Base-by-base conservation (phyloP, 2,113 vertebrate species). In the Upupa epops region DNA sequence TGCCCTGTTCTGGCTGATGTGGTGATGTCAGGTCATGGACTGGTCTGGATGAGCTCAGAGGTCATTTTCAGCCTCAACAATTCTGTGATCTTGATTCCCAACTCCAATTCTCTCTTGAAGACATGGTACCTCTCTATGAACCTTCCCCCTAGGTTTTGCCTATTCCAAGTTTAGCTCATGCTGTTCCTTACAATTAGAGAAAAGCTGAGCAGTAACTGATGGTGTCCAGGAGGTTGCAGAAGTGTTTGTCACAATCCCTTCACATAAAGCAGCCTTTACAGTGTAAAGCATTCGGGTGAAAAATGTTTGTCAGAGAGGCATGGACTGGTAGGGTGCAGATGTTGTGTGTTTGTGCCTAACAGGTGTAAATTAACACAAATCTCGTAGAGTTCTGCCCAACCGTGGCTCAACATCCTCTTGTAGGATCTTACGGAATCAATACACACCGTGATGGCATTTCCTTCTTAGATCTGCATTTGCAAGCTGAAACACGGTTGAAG, bases 71-170 rank as follows among this genome's bases (percentile, higher is more conserved):
- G n/a, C n/a, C n/a, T n/a, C n/a, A n/a, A n/a, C n/a, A n/a, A n/a
- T n/a, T n/a, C n/a, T n/a, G n/a, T n/a, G n/a, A n/a, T n/a, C n/a
- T n/a, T n/a, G 3, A 5, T 64, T 83, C 24, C 25, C 1, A 8
- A 0, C 5, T 82, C 58, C 24, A 12, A 6, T 60, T 94, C 82
- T 49, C 11, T 49, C 32, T 72, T 55, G 24, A 66, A 29, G 10
- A 2, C 2, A 1, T 64, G 2, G 3, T 5, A 6, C 29, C 12
- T 4, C 25, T 58, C 22, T 13, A 14, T 54, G n/a, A n/a, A n/a
- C 79, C 26, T 52, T 76, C 24, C 24, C 72, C n/a, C 22, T 24
- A n/a, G 26, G 3, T 80, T 83, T 93, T 25, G 2, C 7, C 15
- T 60, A 3, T 34, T 84, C 7, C 29, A 45, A 24, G 13, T 68